Evolutionary conservation across 2,888 invertebrate genomes (phyloP).

Genomic region (Acleris cristana): DNA sequence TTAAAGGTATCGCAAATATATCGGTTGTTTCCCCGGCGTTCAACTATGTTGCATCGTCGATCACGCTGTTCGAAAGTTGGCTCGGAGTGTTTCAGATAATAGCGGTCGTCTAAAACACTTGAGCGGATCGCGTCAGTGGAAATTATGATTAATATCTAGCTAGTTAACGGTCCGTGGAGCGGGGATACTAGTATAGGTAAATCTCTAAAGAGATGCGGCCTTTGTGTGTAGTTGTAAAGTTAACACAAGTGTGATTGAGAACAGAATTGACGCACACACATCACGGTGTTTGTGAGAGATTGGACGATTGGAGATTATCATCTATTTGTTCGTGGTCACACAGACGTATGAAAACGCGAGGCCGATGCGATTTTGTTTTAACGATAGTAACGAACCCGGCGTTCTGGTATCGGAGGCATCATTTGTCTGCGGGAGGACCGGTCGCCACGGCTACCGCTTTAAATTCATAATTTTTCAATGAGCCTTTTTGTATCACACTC

Average conservation of each 20-base stretch:
- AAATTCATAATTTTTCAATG: slow-evolving; percentile 72
- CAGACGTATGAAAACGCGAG: no score
- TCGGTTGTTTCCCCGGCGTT: slow-evolving; percentile 41
- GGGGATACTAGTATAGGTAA: slow-evolving; percentile 10
- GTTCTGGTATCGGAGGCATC: slow-evolving; percentile 62
- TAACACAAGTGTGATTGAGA: no score
- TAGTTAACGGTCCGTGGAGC: slow-evolving; percentile 60
- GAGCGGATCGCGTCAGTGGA: slow-evolving; percentile 71
- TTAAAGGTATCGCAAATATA: slow-evolving; percentile 41
- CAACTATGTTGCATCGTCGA: slow-evolving; percentile 46
- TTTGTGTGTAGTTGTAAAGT: no score
- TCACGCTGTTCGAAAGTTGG: slow-evolving; percentile 48
- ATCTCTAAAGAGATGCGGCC: no score
- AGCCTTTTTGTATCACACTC: slow-evolving; percentile 58
- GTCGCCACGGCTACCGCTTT: slow-evolving; percentile 62
- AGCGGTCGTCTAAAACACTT: slow-evolving; percentile 75
- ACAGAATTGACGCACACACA: no score
- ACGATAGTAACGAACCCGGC: slow-evolving; percentile 39
- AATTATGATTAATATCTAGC: slow-evolving; percentile 80
- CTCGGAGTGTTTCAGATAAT: slow-evolving; percentile 68
- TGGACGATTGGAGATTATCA: no score
- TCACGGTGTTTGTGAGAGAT: no score
- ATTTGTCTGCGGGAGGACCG: slow-evolving; percentile 62
- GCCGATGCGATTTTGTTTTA: no score
- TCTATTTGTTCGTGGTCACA: no score